These are phyloP conservation scores for Paradisaea rubra DNA, from an alignment of 2,113 vertebrate species.

Conservation along the genomic window DNA sequence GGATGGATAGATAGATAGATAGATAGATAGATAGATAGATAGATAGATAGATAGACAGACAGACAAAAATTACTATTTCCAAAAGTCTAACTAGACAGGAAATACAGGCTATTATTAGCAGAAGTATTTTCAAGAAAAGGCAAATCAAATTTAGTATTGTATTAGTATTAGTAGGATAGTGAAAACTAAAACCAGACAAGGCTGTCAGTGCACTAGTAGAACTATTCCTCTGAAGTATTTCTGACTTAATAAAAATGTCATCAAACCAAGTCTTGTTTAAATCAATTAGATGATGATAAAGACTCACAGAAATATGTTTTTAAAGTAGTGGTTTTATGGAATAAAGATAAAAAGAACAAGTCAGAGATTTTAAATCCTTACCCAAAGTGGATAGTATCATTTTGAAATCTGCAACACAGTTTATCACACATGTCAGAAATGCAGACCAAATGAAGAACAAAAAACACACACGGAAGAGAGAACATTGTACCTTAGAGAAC, in stretches of 20 bases:
- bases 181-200: not conserved
- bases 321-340: not conserved
- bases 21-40: too few relatives aligned
- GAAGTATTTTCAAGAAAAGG: not conserved
- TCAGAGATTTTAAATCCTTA: not conserved
- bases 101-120: not conserved
- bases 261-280: not conserved
- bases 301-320: not conserved
- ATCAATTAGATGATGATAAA: not conserved
- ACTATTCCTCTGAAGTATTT: not conserved
- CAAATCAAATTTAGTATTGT: not conserved
- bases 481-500: not conserved
- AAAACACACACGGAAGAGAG: not conserved
- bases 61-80: not conserved
- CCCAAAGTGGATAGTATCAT: not conserved
- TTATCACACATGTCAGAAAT: not conserved
- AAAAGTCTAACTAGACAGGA: not conserved
- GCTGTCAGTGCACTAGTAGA: not conserved
- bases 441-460: not conserved
- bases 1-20: not conserved
- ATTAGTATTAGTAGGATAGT: not conserved
- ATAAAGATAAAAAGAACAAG: not conserved
- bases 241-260: not conserved
- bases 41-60: too few relatives aligned
- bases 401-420: not conserved